Evolutionary conservation across 2,888 invertebrate species (phyloP).

Genomic region (Diaprepes abbreviatus): DNA sequence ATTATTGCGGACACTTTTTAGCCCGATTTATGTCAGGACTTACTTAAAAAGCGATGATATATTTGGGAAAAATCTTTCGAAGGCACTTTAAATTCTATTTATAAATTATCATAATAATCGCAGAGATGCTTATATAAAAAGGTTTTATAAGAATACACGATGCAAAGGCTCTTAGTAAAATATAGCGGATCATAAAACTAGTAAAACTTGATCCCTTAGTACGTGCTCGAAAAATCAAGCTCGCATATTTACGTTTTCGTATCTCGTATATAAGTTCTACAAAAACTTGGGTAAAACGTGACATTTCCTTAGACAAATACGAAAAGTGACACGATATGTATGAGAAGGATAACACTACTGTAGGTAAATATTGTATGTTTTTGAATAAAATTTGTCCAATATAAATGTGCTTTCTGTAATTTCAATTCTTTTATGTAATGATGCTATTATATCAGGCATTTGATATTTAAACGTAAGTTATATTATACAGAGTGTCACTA

Average conservation of each 20-base stretch:
- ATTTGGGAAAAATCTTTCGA: slow-evolving; percentile 4
- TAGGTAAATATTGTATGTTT: neutral
- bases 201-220: slow-evolving; percentile 29
- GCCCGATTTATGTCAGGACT: neutral
- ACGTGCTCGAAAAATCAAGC: slow-evolving; percentile 40
- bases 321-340: slow-evolving; percentile 15
- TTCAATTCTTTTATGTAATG: neutral
- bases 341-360: slow-evolving; percentile 12
- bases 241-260: slow-evolving; percentile 31
- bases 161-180: slow-evolving; percentile 30
- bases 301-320: slow-evolving; percentile 23
- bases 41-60: slow-evolving; percentile 9
- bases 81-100: slow-evolving; percentile 18
- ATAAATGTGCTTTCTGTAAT: neutral
- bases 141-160: slow-evolving; percentile 24
- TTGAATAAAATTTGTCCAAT: neutral
- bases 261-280: slow-evolving; percentile 32
- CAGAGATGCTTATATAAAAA: slow-evolving; percentile 14
- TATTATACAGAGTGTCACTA: no score
- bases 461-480: no score
- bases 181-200: slow-evolving; percentile 32
- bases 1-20: neutral
- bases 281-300: slow-evolving; percentile 27
- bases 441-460: no score
- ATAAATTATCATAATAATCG: slow-evolving; percentile 31